These are phyloP conservation scores for Pristionchus exspectatus DNA, from an alignment of 2,888 invertebrate species.

Conservation along the genomic window DNA sequence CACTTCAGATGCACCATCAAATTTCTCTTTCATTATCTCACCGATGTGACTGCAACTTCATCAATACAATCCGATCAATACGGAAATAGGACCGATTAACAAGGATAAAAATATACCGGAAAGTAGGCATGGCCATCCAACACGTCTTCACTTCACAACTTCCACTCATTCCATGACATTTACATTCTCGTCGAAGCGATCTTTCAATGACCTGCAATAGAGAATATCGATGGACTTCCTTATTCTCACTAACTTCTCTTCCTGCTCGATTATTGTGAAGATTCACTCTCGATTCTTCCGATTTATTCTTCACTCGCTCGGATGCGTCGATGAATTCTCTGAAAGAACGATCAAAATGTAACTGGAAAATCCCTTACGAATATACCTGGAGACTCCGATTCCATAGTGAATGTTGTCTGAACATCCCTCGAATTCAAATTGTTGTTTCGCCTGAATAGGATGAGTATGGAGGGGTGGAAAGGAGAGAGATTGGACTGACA, in stretches of 20 bases:
- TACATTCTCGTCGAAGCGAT: conserved; percentile 79
- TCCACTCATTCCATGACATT: conserved; percentile 77
- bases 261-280: conserved; percentile 71
- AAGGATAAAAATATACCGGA: conserved; percentile 59
- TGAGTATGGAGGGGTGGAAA: neutral
- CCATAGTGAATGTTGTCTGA: conserved; percentile 80
- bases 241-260: conserved; percentile 59
- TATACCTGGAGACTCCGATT: conserved; percentile 66
- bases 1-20: conserved; percentile 81
- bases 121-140: conserved; percentile 86
- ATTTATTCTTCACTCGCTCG: conserved; percentile 80
- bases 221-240: neutral
- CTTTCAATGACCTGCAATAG: conserved; percentile 79
- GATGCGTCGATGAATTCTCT: conserved; percentile 79
- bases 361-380: neutral
- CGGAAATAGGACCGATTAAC: no score
- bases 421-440: conserved; percentile 79
- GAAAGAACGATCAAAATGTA: neutral
- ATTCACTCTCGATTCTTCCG: conserved; percentile 75
- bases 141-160: conserved; percentile 76
- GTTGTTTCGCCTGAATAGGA: conserved; percentile 18
- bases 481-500: conserved; percentile 12
- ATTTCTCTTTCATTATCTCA: conserved; percentile 80
- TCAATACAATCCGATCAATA: neutral
- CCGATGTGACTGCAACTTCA: conserved; percentile 79